A percentile compares a stretch with the other conserved stretches of the same genome.
phyloP scores from a whole-genome alignment of 2,888 invertebrate species.

The Eupeodes latifasciatus region DNA sequence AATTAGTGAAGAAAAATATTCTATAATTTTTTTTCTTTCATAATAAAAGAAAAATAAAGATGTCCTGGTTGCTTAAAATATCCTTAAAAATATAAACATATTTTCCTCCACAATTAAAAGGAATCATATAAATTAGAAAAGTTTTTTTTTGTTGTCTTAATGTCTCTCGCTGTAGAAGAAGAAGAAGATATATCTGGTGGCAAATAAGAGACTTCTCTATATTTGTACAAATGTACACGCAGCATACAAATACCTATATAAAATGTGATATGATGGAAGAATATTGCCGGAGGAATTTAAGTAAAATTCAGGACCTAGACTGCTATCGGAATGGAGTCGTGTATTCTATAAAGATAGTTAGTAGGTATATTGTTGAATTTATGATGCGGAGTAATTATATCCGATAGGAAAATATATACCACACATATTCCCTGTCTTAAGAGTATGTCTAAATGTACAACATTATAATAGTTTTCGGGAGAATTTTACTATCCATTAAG shows the following conservation, averaged over 20 bases:
- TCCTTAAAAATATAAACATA: slow-evolving; percentile 67
- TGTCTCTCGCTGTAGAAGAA: neutral
- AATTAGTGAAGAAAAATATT: slow-evolving; percentile 70
- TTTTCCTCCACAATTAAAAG: slow-evolving; percentile 73
- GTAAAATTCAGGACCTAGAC: slow-evolving; percentile 8
- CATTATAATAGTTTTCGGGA: slow-evolving; percentile 74
- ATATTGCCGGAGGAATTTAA: slow-evolving; percentile 50
- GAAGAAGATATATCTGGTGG: slow-evolving; percentile 27
- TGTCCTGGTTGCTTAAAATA: slow-evolving; percentile 50
- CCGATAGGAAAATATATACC: slow-evolving; percentile 74
- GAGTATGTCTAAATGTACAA: neutral
- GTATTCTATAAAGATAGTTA: neutral
- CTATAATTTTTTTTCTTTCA: slow-evolving; percentile 11
- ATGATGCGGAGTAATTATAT: slow-evolving; percentile 74
- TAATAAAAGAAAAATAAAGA: neutral
- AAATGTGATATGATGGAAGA: slow-evolving; percentile 36
- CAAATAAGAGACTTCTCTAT: slow-evolving; percentile 15
- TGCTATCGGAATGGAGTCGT: slow-evolving; percentile 12
- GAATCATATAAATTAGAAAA: slow-evolving; percentile 72
- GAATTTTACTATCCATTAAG: slow-evolving; percentile 75
- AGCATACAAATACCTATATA: slow-evolving; percentile 42
- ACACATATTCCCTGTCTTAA: slow-evolving; percentile 37
- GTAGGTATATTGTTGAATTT: slow-evolving; percentile 47
- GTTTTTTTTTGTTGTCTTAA: slow-evolving; percentile 46
- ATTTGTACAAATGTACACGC: neutral